A percentile compares a stretch with the other conserved stretches of the same genome.
These are phyloP conservation scores for Odontamblyopus rebecca DNA, from an alignment of 2,797 vertebrate species.

Conservation along the genomic window DNA sequence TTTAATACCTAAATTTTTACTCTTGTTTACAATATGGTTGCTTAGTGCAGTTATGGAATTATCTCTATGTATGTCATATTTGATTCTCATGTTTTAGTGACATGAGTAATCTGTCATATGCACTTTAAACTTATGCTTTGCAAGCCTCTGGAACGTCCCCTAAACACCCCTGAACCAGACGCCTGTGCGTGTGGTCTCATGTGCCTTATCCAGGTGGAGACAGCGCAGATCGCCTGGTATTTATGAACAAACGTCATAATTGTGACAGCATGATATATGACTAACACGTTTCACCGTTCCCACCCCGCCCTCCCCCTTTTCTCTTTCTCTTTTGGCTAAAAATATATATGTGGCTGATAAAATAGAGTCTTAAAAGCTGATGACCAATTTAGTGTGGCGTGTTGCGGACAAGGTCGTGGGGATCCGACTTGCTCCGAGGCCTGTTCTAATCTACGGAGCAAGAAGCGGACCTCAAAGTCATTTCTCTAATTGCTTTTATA, in stretches of 20 bases:
- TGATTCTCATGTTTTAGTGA: too few relatives aligned
- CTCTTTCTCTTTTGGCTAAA: conserved; percentile 68
- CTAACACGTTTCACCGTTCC: conserved; percentile 50
- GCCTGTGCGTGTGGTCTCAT: conserved; percentile 44
- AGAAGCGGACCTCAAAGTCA: conserved; percentile 76
- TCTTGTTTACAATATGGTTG: too few relatives aligned
- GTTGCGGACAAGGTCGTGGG: conserved; percentile 73
- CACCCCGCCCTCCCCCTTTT: conserved; percentile 41
- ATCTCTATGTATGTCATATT: too few relatives aligned
- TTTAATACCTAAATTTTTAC: too few relatives aligned
- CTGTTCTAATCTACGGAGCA: conserved; percentile 73
- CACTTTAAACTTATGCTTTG: not conserved
- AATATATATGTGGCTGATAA: conserved; percentile 76
- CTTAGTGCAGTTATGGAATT: too few relatives aligned
- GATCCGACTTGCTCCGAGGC: conserved; percentile 67
- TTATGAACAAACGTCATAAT: conserved; percentile 88
- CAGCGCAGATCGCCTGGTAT: conserved; percentile 76
- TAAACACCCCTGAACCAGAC: not conserved
- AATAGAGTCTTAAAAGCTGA: conserved; percentile 76
- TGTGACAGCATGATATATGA: conserved; percentile 89
- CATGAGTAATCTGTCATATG: too few relatives aligned
- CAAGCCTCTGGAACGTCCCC: not conserved
- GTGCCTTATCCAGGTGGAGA: conserved; percentile 82
- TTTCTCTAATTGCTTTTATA: conserved; percentile 80
- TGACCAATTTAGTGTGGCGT: conserved; percentile 79